Evolutionary conservation across 2,113 vertebrate genomes (phyloP).

Genomic region (Grammomys dolichurus): DNA sequence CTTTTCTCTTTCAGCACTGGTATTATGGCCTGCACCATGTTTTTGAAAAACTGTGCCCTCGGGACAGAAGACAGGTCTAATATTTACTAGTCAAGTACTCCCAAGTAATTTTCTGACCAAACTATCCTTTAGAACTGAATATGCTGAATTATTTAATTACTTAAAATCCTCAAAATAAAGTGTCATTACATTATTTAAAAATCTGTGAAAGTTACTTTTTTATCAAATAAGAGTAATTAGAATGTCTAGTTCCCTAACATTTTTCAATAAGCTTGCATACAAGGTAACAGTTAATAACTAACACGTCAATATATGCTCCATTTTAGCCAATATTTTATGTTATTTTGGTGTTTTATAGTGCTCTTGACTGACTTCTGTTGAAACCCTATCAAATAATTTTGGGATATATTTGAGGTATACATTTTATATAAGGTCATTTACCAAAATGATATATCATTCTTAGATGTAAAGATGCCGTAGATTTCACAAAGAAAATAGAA

Average conservation of each 20-base stretch:
- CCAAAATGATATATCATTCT: neutral
- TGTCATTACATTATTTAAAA: neutral
- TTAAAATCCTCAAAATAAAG: conserved; percentile 38
- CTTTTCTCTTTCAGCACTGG: neutral
- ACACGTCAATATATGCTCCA: neutral
- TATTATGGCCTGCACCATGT: neutral
- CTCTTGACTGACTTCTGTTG: neutral
- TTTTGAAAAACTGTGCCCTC: neutral
- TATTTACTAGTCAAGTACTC: neutral
- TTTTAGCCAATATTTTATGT: neutral
- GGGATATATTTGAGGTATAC: neutral
- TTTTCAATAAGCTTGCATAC: neutral
- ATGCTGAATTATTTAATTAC: neutral
- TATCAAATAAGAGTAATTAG: neutral
- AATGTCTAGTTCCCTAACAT: neutral
- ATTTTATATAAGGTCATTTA: conserved; percentile 17
- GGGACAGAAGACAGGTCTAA: neutral
- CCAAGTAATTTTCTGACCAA: neutral
- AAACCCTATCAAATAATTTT: neutral
- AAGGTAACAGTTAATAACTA: neutral
- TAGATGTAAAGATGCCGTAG: neutral
- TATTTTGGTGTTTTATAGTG: neutral
- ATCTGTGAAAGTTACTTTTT: neutral
- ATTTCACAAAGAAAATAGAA: neutral
- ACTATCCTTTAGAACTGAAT: neutral